Evolutionary conservation across 2,797 vertebrate species (phyloP).

Genomic region (Cirrhinus molitorella): DNA sequence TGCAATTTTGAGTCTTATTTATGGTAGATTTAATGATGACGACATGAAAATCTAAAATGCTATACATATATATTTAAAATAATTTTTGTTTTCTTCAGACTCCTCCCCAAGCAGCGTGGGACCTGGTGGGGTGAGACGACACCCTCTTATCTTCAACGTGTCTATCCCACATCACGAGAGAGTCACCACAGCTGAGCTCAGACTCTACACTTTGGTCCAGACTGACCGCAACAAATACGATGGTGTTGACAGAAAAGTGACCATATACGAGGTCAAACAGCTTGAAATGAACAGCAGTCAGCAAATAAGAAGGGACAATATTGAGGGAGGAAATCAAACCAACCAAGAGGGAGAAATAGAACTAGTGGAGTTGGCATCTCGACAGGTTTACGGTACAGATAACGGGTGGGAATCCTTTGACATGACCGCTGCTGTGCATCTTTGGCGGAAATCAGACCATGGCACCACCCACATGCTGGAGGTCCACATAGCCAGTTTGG

Average conservation of each 20-base stretch:
- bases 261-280: slow-evolving; percentile 84
- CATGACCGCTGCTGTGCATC: slow-evolving; percentile 85
- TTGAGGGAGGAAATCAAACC: slow-evolving; percentile 58
- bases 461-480: slow-evolving; percentile 87
- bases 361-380: slow-evolving; percentile 84
- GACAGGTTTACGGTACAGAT: slow-evolving; percentile 87
- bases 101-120: slow-evolving; percentile 79
- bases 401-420: slow-evolving; percentile 95
- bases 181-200: slow-evolving; percentile 90
- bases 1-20: background rate
- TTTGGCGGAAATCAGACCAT: slow-evolving; percentile 84
- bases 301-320: slow-evolving; percentile 54
- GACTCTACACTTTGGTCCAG: slow-evolving; percentile 92
- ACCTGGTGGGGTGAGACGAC: slow-evolving; percentile 82
- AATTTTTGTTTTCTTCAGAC: slow-evolving; percentile 76
- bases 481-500: slow-evolving; percentile 88
- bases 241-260: slow-evolving; percentile 90
- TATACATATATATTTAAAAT: background rate
- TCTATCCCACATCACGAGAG: slow-evolving; percentile 93
- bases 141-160: slow-evolving; percentile 94
- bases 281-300: slow-evolving; percentile 59
- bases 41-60: background rate
- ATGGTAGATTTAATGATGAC: background rate
- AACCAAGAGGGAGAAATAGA: slow-evolving; percentile 55
- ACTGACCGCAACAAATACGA: slow-evolving; percentile 86